These are phyloP conservation scores for Phlogophora meticulosa DNA, from an alignment of 2,888 invertebrate species.

Conservation along the genomic window DNA sequence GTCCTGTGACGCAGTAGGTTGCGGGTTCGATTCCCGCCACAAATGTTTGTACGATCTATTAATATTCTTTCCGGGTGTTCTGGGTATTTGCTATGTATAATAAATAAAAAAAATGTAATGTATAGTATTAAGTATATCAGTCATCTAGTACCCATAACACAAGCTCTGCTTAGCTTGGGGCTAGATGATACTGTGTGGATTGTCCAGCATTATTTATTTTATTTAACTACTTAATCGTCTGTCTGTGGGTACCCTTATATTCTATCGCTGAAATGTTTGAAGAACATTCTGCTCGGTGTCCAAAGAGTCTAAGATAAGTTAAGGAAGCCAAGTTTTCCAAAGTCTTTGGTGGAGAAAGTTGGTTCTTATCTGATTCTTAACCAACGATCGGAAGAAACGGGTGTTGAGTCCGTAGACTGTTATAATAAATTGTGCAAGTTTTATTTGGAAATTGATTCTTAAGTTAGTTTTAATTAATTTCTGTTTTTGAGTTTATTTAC, in stretches of 20 bases:
- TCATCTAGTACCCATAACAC: too few relatives aligned
- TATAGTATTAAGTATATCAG: too few relatives aligned
- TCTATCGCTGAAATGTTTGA: constrained; percentile 51
- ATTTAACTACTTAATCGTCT: not conserved
- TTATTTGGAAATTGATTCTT: constrained; percentile 19
- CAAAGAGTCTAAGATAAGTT: constrained; percentile 12
- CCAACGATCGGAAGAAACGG: not conserved
- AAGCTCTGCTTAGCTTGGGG: too few relatives aligned
- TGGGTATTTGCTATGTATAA: too few relatives aligned
- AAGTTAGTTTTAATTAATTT: constrained; percentile 27
- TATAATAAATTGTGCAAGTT: constrained; percentile 36
- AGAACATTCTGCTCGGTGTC: constrained; percentile 24
- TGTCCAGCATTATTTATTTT: too few relatives aligned
- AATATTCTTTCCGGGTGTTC: too few relatives aligned
- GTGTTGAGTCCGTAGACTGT: constrained; percentile 16
- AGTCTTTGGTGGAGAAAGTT: constrained; percentile 11
- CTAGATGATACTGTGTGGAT: too few relatives aligned
- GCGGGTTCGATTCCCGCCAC: too few relatives aligned
- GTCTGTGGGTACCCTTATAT: constrained; percentile 19
- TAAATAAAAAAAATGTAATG: too few relatives aligned
- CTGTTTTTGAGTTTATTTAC: not conserved
- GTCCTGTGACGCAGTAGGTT: too few relatives aligned
- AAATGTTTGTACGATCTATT: too few relatives aligned
- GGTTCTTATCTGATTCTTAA: constrained; percentile 25
- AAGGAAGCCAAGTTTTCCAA: constrained; percentile 11